A percentile compares a stretch with the other conserved stretches of the same genome.
Evolutionary conservation across 2,888 invertebrate genomes (phyloP).

Genomic region (Stictocephala bisonia): DNA sequence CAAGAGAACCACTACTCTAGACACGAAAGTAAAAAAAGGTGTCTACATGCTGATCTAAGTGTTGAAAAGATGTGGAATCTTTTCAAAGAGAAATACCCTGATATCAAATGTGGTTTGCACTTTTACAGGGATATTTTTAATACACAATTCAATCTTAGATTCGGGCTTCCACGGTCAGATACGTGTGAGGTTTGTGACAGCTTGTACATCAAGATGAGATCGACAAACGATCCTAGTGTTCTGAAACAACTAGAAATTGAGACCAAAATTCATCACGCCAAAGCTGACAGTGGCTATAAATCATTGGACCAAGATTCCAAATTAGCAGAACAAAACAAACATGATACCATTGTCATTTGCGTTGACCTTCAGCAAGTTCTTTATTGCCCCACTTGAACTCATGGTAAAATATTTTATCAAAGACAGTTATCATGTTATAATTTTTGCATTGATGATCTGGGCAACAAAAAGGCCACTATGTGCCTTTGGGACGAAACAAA

Average conservation of each 20-base stretch:
- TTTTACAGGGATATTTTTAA: constrained; percentile 44
- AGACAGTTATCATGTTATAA: constrained; percentile 49
- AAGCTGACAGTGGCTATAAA: constrained; percentile 39
- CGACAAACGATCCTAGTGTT: not conserved
- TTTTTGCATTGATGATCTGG: constrained; percentile 44
- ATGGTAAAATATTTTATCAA: constrained; percentile 41
- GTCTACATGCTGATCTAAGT: constrained; percentile 35
- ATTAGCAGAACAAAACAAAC: not conserved
- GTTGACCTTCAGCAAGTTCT: constrained; percentile 44
- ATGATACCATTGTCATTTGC: constrained; percentile 22
- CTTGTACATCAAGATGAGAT: constrained; percentile 27
- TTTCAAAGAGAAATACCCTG: constrained; percentile 45
- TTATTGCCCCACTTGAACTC: constrained; percentile 12
- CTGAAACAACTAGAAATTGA: constrained; percentile 19
- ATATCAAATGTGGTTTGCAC: constrained; percentile 3
- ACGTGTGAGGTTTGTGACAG: constrained; percentile 42
- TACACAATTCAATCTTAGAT: constrained; percentile 45
- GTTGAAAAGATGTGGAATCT: constrained; percentile 44
- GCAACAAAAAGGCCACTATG: constrained; percentile 45
- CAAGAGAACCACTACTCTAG: constrained; percentile 47
- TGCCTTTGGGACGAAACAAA: constrained; percentile 49
- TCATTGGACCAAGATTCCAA: constrained; percentile 27
- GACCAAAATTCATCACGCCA: constrained; percentile 7
- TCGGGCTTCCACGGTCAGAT: constrained; percentile 47
- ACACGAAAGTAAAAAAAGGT: constrained; percentile 27